Evolutionary conservation across 2,888 invertebrate species (phyloP).

Genomic region (Catocala fraxini): DNA sequence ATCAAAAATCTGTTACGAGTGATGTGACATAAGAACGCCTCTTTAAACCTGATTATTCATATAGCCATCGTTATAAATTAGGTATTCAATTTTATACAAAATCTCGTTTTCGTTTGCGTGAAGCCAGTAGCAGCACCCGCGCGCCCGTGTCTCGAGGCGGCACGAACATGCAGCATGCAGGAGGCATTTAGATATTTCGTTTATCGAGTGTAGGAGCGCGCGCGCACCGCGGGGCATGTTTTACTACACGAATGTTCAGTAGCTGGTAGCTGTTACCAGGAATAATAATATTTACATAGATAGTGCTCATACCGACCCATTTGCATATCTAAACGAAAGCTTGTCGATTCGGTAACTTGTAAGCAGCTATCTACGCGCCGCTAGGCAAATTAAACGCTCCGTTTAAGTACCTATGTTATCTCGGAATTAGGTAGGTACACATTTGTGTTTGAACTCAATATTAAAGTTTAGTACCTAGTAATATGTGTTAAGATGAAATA

Average conservation of each 20-base stretch:
- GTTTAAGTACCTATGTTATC: no score
- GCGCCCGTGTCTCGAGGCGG: slow-evolving; percentile 69
- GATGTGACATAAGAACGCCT: no score
- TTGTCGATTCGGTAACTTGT: slow-evolving; percentile 13
- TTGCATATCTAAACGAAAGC: slow-evolving; percentile 22
- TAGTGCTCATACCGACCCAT: slow-evolving; percentile 16
- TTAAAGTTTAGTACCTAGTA: neutral
- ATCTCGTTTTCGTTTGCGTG: slow-evolving; percentile 67
- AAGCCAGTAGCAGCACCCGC: slow-evolving; percentile 75
- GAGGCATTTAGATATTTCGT: slow-evolving; percentile 28
- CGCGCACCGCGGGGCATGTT: slow-evolving; percentile 56
- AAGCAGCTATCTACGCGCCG: neutral
- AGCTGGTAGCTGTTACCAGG: slow-evolving; percentile 41
- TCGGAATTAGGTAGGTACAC: no score
- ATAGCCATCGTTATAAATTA: slow-evolving; percentile 8
- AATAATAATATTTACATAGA: slow-evolving; percentile 23
- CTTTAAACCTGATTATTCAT: no score
- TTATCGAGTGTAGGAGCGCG: slow-evolving; percentile 49
- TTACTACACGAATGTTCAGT: slow-evolving; percentile 61
- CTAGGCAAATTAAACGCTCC: no score
- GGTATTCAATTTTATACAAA: slow-evolving; percentile 54
- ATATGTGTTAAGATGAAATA: neutral
- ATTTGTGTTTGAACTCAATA: neutral
- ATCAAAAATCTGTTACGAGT: no score
- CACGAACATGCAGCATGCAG: slow-evolving; percentile 27